Base-by-base conservation (phyloP, 2,797 vertebrate genomes). In the Xenopus petersii region DNA sequence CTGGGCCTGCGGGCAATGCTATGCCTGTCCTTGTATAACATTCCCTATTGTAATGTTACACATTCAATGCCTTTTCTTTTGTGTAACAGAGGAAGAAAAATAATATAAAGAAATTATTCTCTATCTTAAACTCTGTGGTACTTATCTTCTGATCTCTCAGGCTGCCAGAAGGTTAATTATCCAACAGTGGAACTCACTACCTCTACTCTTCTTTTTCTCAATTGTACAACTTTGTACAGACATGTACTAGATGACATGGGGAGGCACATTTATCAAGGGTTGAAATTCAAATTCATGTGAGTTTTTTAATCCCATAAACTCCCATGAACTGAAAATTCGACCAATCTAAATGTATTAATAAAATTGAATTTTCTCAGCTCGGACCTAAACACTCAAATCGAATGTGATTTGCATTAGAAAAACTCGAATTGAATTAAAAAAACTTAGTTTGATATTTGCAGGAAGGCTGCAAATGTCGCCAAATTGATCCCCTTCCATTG, bases 141-240 rank as follows among this genome's bases (percentile, higher is more conserved):
- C 65, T 73, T 82, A 79, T 82, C 78, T 83, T 81, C 65, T 80
- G 80, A 84, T 84, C 78, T 81, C 82, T 75, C 24, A 74, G 77
- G 42, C 75, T 79, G 77, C 86, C 80, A 75, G 26, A 73, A 88
- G 88, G 58, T 84, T 86, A 87, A 87, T 86, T 84, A 85, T 71
- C 82, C 81, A 66, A 71, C 30, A 1, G 36, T 42, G 8, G 36
- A 42, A 42, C 36, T 42, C 36, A 9, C 36, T 42, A 42, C 36
- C 36, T 78, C 84, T 73, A 55, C 73, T 86, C 42, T 72, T 42
- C 30, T 74, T 56, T 82, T 81, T 70, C 70, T 71, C 75, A 70
- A 77, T 68, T 74, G 81, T 60, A 67, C 5, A 64, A 70, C 33
- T 61, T 30, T 30, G 26, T 30, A 4, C 15, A 61, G 64, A 62